Base-by-base conservation (phyloP, 2,113 vertebrate species). In the Nanorana parkeri region DNA sequence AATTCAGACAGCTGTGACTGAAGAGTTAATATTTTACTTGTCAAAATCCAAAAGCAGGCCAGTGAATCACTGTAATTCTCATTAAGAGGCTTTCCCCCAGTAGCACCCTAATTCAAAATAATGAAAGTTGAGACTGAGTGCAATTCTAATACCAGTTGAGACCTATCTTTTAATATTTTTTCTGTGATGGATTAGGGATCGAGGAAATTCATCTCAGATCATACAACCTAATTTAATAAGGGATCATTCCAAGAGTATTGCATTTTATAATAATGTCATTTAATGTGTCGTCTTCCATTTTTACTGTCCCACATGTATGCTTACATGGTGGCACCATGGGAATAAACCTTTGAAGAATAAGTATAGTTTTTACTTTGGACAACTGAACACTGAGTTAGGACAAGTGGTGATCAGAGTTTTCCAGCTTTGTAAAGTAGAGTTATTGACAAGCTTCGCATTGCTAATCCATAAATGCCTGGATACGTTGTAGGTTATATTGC, bases 231-330 rank as follows among this genome's bases (percentile, higher is more conserved):
- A 99, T 99, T 98, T 96, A 98, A 99, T 99, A 98, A 99, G 94
- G 96, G 96, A 99, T 99, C 97, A 98, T 99, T 99, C 95, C 97
- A 95, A 95, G 98, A 99, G 98, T 99, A 99, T 99, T 99, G 98
- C 98, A 99, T 99, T 99, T 99, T 99, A 99, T 99, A 98, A 99
- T 99, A 98, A 99, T 99, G 97, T 98, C 97, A 99, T 99, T 99
- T 99, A 98, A 98, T 97, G 97, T 99, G 98, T 99, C 98, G 96
- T 97, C 96, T 98, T 97, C 96, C 96, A 98, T 99, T 99, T 96
- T 95, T 95, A 94, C 96, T 93, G 95, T 97, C 98, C 97, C 96
- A 96, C 96, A 98, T 95, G 97, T 96, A 96, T 95, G 95, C 96
- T 99, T 99, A 97, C 97, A 97, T 72, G 95, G 95, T 94, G 95